Evolutionary conservation across 2,797 vertebrate genomes (phyloP), one percentile per base, ranked within the genome.

Genomic region (Myripristis murdjan): DNA sequence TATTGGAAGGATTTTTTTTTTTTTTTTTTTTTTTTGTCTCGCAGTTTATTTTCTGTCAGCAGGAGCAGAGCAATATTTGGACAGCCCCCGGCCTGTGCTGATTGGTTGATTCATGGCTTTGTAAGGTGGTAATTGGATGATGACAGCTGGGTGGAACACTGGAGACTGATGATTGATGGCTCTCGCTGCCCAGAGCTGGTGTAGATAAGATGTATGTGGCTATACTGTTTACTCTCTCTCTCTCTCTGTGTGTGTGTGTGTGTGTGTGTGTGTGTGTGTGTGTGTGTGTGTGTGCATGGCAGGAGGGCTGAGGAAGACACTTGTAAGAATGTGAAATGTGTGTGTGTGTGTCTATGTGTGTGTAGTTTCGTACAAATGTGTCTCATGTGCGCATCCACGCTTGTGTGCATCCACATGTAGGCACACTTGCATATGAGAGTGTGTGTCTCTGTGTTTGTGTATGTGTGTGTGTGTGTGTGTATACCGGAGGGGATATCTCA

Each of bases 21-120:
- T 7, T 44, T 68, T 43, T 20, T 58, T 15, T 46, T 35, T 54
- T 28, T n/a, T n/a, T n/a, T n/a, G n/a, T n/a, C 6, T 60, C 43
- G 10, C 4, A 24, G 44, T 8, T 62, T 67, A 46, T 85, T 84
- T 77, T 64, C 52, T 47, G 46, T 72, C 41, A 64, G 67, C 47
- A 48, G 33, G 22, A 68, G 28, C 39, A 23, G 66, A 57, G 53
- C 69, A 84, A 79, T 87, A 80, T 86, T 75, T 76, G 70, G 72
- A 77, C 75, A 54, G 78, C 77, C 81, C 73, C 67, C 5, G 44
- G 81, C 68, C 70, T 43, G 12, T 18, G 63, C 71, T 88, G 87
- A 91, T 89, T 91, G 89, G 87, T 79, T 89, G 85, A 90, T 89
- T 90, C 82, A 87, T 90, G 84, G 73, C 81, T 77, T 46, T 0